Conservation (phyloP, 2,113 vertebrate genomes). For the Mastomys natalensis region DNA sequence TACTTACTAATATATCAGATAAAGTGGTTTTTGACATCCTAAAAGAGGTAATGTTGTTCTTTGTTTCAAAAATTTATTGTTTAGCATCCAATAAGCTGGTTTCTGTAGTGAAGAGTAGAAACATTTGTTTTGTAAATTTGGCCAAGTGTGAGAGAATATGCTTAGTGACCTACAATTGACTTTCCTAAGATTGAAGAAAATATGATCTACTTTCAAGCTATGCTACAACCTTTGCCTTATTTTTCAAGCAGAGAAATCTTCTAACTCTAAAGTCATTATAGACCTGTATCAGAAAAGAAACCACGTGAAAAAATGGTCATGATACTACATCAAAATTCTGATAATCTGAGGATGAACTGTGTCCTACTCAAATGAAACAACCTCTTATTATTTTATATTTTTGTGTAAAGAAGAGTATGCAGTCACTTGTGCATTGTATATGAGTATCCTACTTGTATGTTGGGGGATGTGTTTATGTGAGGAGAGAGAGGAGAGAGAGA, state of each 20-base stretch:
- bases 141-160: neutral
- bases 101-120: neutral
- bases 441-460: neutral
- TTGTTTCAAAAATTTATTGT: slow-evolving; percentile 16
- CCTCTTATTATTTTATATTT: neutral
- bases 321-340: neutral
- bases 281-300: neutral
- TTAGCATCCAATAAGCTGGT: neutral
- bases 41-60: neutral
- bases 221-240: neutral
- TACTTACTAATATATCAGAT: slow-evolving; percentile 54
- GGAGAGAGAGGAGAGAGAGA: neutral
- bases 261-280: slow-evolving; percentile 5
- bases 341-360: neutral
- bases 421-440: neutral
- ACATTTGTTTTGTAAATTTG: slow-evolving; percentile 62
- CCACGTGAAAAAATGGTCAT: neutral
- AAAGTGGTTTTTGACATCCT: neutral
- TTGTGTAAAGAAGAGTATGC: neutral
- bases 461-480: neutral
- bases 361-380: neutral
- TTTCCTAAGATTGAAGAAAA: neutral
- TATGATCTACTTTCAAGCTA: neutral
- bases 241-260: neutral
- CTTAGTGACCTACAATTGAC: neutral